Evolutionary conservation across 2,113 vertebrate species (phyloP), one percentile per base, ranked within the genome.

Genomic region (Notothenia rossii): DNA sequence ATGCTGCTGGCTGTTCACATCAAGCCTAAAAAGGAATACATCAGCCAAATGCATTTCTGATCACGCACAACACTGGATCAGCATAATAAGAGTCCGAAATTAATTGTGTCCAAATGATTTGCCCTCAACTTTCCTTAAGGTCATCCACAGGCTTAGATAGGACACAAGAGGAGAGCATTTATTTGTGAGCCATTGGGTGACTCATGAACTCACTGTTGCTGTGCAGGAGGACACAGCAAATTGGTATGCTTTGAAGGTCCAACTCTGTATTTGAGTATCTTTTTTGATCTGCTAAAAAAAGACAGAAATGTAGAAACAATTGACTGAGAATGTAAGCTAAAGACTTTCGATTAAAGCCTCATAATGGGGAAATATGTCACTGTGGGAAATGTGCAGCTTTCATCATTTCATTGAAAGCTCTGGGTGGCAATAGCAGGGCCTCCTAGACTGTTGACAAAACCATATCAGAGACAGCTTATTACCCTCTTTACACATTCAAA

Each of bases 1-100:
- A 87, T 83, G 90, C 91, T 91, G 58, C 82, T 69, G 88, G 89
- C 86, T 84, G 85, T 93, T 90, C 86, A 66, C 77, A 72, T 63
- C 58, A 65, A 62, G 36, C 49, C 64, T 67, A 78, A 49, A 86
- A 86, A 81, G 77, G 62, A 67, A 84, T 62, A 74, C 70, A 89
- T 89, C 77, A 87, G 77, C 87, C 82, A 64, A 75, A 83, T 80
- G 77, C 75, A 77, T 77, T 91, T 84, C 72, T 72, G 84, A 72
- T 87, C 86, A 88, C 25, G 50, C 58, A 25, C 69, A 46, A 40
- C 45, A 70, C 29, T 29, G 59, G 54, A 65, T 77, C 2, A 17
- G 56, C 61, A 70, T 80, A 54, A 84, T 84, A 54, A 76, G 54
- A 46, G 7, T 18, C 20, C 7, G 29, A 0, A 70, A 59, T 33